A percentile compares a stretch with the other conserved stretches of the same genome.
These are phyloP conservation scores for Candidula unifasciata DNA, from an alignment of 2,888 invertebrate species.

Conservation along the genomic window DNA sequence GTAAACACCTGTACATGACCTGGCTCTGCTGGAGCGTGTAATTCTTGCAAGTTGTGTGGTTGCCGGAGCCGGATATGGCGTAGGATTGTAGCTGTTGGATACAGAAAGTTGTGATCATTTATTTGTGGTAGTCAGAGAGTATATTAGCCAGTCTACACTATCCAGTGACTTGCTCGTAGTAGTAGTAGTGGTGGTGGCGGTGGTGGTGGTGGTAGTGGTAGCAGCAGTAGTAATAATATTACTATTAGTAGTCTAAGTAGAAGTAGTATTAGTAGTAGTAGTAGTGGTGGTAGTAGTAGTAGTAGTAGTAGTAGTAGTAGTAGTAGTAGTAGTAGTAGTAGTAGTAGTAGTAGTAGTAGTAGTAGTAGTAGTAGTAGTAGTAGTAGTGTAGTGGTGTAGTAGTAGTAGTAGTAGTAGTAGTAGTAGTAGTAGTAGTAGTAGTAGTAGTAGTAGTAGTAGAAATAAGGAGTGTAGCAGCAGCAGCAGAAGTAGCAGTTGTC, in stretches of 20 bases:
- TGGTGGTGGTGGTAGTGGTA: too few species aligned
- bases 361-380: not conserved
- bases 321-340: constrained; percentile 36
- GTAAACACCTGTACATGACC: constrained; percentile 25
- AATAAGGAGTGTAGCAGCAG: not conserved
- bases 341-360: constrained; percentile 36
- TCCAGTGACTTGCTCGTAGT: too few species aligned
- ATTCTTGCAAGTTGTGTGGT: not conserved
- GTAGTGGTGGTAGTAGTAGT: constrained; percentile 31
- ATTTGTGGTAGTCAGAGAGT: too few species aligned
- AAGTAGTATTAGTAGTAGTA: not conserved
- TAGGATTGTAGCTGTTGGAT: constrained; percentile 20
- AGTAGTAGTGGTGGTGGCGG: too few species aligned
- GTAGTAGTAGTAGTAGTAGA: constrained; percentile 35
- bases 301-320: constrained; percentile 30
- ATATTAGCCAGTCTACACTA: too few species aligned
- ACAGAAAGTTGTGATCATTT: not conserved
- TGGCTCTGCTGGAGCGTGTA: constrained; percentile 17
- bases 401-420: constrained; percentile 35
- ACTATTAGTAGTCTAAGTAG: not conserved
- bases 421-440: constrained; percentile 36
- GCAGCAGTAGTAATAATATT: too few species aligned
- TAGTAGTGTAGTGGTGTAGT: too few species aligned
- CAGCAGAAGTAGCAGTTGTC: not conserved
- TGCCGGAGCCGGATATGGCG: not conserved